These are phyloP conservation scores for Monomorium pharaonis DNA, from an alignment of 1,140 invertebrate genomes.

Conservation along the genomic window DNA sequence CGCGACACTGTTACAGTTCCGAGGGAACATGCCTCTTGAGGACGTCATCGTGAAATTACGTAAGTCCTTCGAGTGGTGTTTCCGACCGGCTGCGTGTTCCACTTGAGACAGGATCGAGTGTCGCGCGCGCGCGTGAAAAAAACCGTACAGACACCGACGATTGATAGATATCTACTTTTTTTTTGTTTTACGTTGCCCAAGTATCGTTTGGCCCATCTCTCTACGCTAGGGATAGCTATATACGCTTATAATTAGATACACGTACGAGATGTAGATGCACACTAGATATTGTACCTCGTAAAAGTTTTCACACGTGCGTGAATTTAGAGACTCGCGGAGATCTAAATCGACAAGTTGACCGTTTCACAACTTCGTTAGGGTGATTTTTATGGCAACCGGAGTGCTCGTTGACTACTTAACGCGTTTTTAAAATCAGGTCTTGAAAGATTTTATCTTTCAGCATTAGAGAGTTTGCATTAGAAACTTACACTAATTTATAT, in stretches of 20 bases:
- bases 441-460: background rate
- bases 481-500: background rate
- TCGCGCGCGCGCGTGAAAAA: background rate
- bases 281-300: background rate
- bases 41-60: background rate
- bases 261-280: conserved; percentile 5
- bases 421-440: background rate
- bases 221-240: background rate
- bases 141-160: background rate
- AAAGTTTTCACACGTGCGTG: background rate
- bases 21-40: background rate
- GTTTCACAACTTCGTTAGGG: background rate
- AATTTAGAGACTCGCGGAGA: conserved; percentile 1
- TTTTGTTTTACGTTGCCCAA: background rate
- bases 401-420: background rate
- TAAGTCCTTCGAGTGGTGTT: background rate
- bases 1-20: conserved; percentile 19
- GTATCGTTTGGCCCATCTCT: conserved; percentile 6
- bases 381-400: background rate
- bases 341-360: background rate
- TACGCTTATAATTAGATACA: conserved; percentile 3
- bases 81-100: background rate
- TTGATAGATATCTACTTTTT: conserved; percentile 14
- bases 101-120: background rate
- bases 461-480: too few relatives aligned